Conservation (phyloP, 92 coral and sea anemone genomes). For the Desmophyllum pertusum region DNA sequence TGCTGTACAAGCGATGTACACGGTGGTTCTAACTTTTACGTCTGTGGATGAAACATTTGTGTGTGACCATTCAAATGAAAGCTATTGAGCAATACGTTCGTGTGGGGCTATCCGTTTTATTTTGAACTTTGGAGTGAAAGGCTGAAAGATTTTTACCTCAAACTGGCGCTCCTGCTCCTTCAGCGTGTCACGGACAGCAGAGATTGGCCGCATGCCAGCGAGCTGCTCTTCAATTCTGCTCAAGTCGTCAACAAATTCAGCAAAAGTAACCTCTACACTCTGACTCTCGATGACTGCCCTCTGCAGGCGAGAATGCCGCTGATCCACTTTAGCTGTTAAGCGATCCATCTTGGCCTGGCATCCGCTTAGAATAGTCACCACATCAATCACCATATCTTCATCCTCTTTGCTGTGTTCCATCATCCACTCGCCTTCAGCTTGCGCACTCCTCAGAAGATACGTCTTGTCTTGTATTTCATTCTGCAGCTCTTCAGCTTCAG, state of each 20-base stretch:
- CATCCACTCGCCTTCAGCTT: constrained; percentile 92
- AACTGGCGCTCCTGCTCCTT: constrained; percentile 94
- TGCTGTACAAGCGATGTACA: background rate
- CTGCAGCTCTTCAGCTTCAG: constrained; percentile 78
- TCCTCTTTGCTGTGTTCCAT: constrained; percentile 84
- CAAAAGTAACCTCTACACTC: constrained; percentile 87
- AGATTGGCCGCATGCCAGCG: constrained; percentile 92
- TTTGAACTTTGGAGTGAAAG: background rate
- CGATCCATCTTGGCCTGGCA: constrained; percentile 93
- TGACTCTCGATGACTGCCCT: constrained; percentile 84
- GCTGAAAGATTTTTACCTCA: constrained; percentile 62
- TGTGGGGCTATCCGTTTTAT: background rate
- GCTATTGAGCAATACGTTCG: background rate
- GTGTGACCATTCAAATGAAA: background rate
- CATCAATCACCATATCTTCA: constrained; percentile 77
- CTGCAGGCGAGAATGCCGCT: constrained; percentile 85
- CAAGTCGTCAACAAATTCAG: constrained; percentile 89
- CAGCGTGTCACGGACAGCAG: constrained; percentile 88
- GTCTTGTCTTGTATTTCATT: constrained; percentile 80
- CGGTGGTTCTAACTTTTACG: constrained; percentile 3
- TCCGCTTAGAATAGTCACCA: constrained; percentile 80
- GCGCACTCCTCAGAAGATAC: constrained; percentile 79
- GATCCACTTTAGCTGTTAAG: constrained; percentile 81
- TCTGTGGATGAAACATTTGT: background rate
- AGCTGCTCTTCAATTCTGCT: constrained; percentile 92